These are phyloP conservation scores for Amphiura filiformis DNA, from an alignment of 35 echinoderm and acorn worm genomes.

Conservation along the genomic window DNA sequence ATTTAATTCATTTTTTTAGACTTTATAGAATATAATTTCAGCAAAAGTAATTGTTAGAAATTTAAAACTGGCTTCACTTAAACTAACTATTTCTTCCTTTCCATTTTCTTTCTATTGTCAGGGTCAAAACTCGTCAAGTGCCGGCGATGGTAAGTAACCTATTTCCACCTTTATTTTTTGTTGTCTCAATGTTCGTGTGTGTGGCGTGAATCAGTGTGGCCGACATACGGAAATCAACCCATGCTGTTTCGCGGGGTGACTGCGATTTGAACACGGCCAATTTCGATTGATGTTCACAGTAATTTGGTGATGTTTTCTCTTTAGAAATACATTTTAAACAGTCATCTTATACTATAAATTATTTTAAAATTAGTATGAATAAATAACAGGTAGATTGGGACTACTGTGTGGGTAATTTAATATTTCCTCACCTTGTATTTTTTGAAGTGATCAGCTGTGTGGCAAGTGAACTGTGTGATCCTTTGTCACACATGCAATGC, in stretches of 20 bases:
- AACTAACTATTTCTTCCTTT: not conserved
- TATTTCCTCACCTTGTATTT: too few species aligned
- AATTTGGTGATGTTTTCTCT: too few species aligned
- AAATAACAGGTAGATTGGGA: too few species aligned
- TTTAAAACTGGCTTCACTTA: not conserved
- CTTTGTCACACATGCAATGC: too few species aligned
- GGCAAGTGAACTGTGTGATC: too few species aligned
- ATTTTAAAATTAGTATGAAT: too few species aligned
- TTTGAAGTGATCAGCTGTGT: too few species aligned
- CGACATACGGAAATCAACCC: not conserved
- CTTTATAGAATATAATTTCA: not conserved
- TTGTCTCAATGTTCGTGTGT: not conserved
- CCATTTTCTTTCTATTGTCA: not conserved
- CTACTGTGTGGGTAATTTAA: too few species aligned
- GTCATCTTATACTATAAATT: too few species aligned
- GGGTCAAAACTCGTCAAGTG: not conserved
- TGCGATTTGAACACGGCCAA: not conserved
- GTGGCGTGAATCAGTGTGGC: not conserved
- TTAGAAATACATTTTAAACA: too few species aligned
- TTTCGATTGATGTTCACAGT: too few species aligned
- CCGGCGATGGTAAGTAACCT: not conserved
- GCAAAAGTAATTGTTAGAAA: not conserved
- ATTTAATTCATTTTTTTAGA: not conserved
- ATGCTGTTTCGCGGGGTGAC: constrained; percentile 5
- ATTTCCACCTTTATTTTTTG: not conserved